Evolutionary conservation across 2,113 vertebrate species (phyloP), one percentile per base, ranked within the genome.

Genomic region (Arenaria interpres): DNA sequence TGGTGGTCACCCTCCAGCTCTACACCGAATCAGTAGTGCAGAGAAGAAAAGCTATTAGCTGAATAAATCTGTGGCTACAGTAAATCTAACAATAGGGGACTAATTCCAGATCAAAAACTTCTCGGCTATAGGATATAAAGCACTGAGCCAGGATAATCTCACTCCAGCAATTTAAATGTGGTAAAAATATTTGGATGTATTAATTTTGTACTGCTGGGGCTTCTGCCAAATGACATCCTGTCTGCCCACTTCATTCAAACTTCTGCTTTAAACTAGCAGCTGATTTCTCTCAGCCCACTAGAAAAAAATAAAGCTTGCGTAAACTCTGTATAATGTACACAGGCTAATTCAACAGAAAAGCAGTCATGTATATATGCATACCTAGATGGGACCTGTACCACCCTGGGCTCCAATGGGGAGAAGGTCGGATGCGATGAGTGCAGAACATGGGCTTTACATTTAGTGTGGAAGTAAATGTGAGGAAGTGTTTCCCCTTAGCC

Each of bases 21-120:
- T 30, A 48, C 35, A 22, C 1, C 35, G 41, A 77, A 45, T 27
- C 30, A 69, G 35, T 37, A 73, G 72, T 4, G 1, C 37, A 68
- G 50, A 56, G 53, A 56, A 74, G 68, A 69, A 73, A 94, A 94
- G 4, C 20, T 79, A 20, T n/a, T 68, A 85, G 23, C 48, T 90
- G 53, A 72, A 64, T 56, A 85, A 13, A 64, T 53, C 60, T 73
- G 48, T 73, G 53, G 23, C 57, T 45, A 60, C 72, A 66, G 39
- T 88, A 64, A 50, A 54, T 41, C 32, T 50, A 72, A 75, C 33
- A 63, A 72, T 54, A 43, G 11, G 39, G 12, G 14, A 41, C 6
- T 88, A 86, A 92, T 80, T 90, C 80, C 54, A 92, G 45, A 83
- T 88, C 54, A 94, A 94, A 93, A 76, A 51, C 33, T 45, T 81